Conservation (phyloP, 2,888 invertebrate species). For the Pimpla rufipes region DNA sequence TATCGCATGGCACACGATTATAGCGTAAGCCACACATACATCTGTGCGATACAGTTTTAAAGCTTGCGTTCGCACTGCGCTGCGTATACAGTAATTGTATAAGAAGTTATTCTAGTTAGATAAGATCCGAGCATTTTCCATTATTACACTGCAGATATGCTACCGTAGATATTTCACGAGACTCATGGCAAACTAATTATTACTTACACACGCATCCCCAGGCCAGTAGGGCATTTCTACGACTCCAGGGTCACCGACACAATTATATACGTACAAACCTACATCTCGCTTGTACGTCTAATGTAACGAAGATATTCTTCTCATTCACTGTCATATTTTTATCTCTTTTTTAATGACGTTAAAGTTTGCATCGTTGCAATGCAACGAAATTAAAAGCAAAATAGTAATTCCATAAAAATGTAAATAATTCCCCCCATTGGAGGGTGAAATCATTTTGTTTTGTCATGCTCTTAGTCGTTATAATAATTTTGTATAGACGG, state of each 20-base stretch:
- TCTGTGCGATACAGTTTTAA: conserved; percentile 12
- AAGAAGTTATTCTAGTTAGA: conserved; percentile 28
- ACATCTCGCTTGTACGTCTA: no score
- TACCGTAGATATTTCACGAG: background rate
- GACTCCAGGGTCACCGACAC: background rate
- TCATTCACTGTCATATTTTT: background rate
- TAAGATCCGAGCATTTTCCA: conserved; percentile 36
- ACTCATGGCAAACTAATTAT: no score
- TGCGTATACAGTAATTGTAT: conserved; percentile 29
- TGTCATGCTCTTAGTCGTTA: no score
- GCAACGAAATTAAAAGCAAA: no score
- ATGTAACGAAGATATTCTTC: background rate
- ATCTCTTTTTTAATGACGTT: background rate
- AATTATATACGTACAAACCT: background rate
- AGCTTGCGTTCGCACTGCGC: conserved; percentile 15
- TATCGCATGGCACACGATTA: conserved; percentile 52
- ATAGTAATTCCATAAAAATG: no score
- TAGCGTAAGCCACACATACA: conserved; percentile 24
- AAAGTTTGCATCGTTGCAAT: no score
- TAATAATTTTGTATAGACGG: no score
- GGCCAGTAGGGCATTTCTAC: conserved; percentile 35
- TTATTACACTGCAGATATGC: background rate
- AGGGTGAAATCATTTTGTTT: no score
- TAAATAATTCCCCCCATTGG: no score
- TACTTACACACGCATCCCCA: background rate